Evolutionary conservation across 2,797 vertebrate genomes (phyloP).

Genomic region (Eptatretus atami): DNA sequence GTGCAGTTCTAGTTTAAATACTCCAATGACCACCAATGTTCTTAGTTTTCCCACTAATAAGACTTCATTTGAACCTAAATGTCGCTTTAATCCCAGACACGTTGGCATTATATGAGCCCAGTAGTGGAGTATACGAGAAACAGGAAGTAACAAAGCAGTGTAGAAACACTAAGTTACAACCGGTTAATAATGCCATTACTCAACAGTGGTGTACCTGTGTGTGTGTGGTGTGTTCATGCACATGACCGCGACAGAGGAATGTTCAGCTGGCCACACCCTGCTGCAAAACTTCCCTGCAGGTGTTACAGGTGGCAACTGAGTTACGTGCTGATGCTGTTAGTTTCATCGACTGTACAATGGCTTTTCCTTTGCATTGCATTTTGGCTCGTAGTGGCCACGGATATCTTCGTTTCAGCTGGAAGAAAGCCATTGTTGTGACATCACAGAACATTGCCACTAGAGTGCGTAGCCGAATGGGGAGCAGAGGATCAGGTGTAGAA

Average conservation of each 20-base stretch:
- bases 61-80: too few species aligned
- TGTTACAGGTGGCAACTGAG: conserved; percentile 73
- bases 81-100: too few species aligned
- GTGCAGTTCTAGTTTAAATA: too few species aligned
- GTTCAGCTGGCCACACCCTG: conserved; percentile 53
- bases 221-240: neutral
- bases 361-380: conserved; percentile 87
- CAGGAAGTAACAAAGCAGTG: too few species aligned
- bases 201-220: too few species aligned
- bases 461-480: neutral
- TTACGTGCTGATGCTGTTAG: conserved; percentile 82
- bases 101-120: too few species aligned
- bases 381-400: conserved; percentile 41
- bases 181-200: too few species aligned
- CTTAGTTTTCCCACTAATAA: too few species aligned
- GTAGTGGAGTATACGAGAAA: too few species aligned
- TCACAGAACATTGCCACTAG: conserved; percentile 85
- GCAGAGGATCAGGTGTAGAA: neutral
- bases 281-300: conserved; percentile 58
- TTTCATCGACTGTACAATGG: conserved; percentile 98
- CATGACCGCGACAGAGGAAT: conserved; percentile 34
- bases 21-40: too few species aligned
- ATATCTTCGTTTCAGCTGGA: conserved; percentile 93
- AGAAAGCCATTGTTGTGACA: conserved; percentile 77
- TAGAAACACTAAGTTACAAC: too few species aligned